Evolutionary conservation across 1,140 invertebrate species (phyloP).

Genomic region (Aphelenchoides fujianensis): DNA sequence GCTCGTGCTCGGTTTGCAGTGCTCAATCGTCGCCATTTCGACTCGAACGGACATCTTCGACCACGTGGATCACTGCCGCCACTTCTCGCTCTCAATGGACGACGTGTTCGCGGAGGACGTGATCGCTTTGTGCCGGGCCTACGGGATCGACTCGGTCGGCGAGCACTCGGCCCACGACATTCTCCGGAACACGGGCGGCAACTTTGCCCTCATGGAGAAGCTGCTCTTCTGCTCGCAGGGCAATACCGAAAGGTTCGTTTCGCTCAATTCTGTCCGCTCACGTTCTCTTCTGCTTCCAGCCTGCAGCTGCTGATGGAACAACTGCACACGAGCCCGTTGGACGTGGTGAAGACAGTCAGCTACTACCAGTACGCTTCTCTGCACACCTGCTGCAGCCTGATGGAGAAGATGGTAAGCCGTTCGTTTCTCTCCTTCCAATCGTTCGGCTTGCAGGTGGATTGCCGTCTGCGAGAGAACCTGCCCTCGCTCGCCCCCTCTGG

Average conservation of each 20-base stretch:
- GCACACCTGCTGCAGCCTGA: background rate
- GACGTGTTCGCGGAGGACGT: conserved; percentile 10
- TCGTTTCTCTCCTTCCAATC: background rate
- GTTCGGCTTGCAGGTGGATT: background rate
- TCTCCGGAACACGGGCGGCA: conserved; percentile 5
- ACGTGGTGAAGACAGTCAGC: background rate
- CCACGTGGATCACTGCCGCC: conserved; percentile 4
- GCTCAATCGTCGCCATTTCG: conserved; percentile 12
- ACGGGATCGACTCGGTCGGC: background rate
- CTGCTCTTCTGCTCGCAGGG: background rate
- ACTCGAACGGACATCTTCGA: background rate
- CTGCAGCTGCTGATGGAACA: conserved; percentile 7
- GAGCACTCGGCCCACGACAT: background rate
- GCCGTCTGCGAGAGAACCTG: background rate
- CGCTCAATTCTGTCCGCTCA: no score
- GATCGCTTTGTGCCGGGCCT: background rate
- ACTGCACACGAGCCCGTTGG: background rate
- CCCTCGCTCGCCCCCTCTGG: background rate
- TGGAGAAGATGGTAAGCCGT: background rate
- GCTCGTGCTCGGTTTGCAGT: background rate
- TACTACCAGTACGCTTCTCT: conserved; percentile 12
- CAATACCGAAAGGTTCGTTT: background rate
- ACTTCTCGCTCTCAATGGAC: conserved; percentile 4
- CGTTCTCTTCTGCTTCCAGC: background rate
- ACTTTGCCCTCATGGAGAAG: conserved; percentile 22